phyloP scores from a whole-genome alignment of 2,888 invertebrate genomes.

The Theretra japonica region DNA sequence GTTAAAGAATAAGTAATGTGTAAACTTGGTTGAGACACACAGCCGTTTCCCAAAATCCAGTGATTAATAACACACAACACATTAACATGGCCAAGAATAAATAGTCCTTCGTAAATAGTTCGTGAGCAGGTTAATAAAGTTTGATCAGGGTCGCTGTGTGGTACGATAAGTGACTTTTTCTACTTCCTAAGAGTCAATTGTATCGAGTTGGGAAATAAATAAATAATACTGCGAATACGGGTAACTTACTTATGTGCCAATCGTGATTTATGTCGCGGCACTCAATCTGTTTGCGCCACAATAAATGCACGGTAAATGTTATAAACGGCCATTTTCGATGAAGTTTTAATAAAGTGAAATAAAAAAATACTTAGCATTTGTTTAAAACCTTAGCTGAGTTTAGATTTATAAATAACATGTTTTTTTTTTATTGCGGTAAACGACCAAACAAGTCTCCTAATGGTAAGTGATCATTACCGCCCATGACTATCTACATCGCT shows the following conservation, averaged over 20 bases:
- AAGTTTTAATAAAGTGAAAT: neutral
- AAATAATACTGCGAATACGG: slow-evolving; percentile 20
- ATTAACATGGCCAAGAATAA: neutral
- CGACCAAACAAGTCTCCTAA: too few species aligned
- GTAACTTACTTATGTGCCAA: neutral
- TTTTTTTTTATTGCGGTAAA: too few species aligned
- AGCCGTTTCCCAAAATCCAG: neutral
- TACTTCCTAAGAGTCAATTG: slow-evolving; percentile 8
- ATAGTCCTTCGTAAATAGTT: slow-evolving; percentile 4
- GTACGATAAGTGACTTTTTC: slow-evolving; percentile 18
- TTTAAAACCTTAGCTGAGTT: too few species aligned
- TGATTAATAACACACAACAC: slow-evolving; percentile 14
- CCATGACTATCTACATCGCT: too few species aligned
- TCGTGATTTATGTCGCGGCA: slow-evolving; percentile 3
- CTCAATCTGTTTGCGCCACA: slow-evolving; percentile 11
- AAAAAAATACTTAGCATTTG: too few species aligned
- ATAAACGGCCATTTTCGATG: neutral
- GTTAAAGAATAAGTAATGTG: neutral
- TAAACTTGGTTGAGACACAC: neutral
- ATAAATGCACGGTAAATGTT: neutral
- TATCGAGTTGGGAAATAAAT: slow-evolving; percentile 5
- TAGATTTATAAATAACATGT: neutral
- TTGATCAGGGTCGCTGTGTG: slow-evolving; percentile 21
- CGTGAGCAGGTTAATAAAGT: slow-evolving; percentile 8
- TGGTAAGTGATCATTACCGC: too few species aligned